Percentiles rank a stretch among this genome's conserved stretches.
phyloP scores from a whole-genome alignment of 2,888 invertebrate genomes.

The Acrobasis repandana region DNA sequence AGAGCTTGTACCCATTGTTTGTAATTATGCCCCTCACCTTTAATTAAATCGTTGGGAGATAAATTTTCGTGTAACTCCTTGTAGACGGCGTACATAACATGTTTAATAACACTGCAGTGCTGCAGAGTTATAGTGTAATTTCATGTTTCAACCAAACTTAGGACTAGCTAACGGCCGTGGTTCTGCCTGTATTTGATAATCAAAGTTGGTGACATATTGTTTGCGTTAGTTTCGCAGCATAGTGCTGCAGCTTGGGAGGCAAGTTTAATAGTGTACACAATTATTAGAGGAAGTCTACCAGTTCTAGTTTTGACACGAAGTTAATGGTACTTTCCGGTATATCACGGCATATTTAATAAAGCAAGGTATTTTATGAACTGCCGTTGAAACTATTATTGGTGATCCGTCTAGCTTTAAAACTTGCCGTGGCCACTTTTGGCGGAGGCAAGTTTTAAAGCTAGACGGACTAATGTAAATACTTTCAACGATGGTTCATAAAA shows the following conservation, averaged over 20 bases:
- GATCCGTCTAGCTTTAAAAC: no score
- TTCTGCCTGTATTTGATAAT: constrained; percentile 17
- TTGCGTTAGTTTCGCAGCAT: constrained; percentile 3
- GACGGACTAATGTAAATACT: no score
- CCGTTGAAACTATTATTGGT: no score
- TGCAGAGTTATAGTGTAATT: constrained; percentile 49
- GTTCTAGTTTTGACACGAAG: neutral
- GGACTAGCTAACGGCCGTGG: constrained; percentile 12
- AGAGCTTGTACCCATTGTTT: constrained; percentile 33
- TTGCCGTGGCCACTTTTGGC: no score
- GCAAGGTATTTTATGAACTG: no score
- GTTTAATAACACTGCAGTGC: constrained; percentile 33
- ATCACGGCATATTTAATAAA: no score
- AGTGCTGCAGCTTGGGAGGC: neutral
- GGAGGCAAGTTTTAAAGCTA: no score
- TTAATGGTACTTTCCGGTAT: neutral
- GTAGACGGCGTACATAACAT: constrained; percentile 24
- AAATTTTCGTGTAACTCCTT: constrained; percentile 33
- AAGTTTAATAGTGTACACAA: constrained; percentile 18
- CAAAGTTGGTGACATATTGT: constrained; percentile 23
- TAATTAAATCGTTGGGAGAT: constrained; percentile 41
- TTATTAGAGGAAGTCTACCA: neutral
- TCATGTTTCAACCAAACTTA: constrained; percentile 40
- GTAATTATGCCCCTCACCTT: constrained; percentile 38
- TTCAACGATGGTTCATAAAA: no score